A percentile compares a stretch with the other conserved stretches of the same genome.
Conservation (phyloP, 2,797 vertebrate species). For the Sebastes itinus region DNA sequence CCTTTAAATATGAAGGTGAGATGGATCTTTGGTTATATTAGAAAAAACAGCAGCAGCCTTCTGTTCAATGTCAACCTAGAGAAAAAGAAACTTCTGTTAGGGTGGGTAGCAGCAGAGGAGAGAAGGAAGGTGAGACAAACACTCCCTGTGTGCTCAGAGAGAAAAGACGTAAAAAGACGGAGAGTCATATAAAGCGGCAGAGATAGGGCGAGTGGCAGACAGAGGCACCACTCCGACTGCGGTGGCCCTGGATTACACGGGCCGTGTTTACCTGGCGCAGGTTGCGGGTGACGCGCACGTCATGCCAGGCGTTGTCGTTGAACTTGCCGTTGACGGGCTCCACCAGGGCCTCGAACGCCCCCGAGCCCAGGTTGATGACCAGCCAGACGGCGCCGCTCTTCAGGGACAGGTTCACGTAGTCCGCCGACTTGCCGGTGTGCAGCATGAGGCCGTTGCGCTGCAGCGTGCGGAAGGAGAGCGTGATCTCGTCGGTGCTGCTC, state of each 20-base stretch:
- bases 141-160: not conserved
- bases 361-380: slow-evolving; percentile 96
- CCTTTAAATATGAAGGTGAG: slow-evolving; percentile 6
- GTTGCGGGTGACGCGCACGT: slow-evolving; percentile 94
- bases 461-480: slow-evolving; percentile 92
- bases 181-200: slow-evolving; percentile 5
- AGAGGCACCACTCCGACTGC: slow-evolving; percentile 20
- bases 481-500: slow-evolving; percentile 97
- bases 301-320: slow-evolving; percentile 94
- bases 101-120: not conserved
- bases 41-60: not conserved
- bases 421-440: slow-evolving; percentile 94
- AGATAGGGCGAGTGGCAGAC: not conserved
- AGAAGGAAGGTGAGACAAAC: not conserved
- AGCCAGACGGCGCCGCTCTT: slow-evolving; percentile 95
- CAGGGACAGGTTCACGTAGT: slow-evolving; percentile 95
- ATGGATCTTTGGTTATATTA: slow-evolving; percentile 29
- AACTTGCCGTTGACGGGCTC: slow-evolving; percentile 97
- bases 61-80: slow-evolving; percentile 25
- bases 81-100: slow-evolving; percentile 18
- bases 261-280: slow-evolving; percentile 92
- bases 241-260: slow-evolving; percentile 17
- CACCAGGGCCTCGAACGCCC: slow-evolving; percentile 95
- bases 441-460: slow-evolving; percentile 95
- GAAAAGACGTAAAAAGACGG: not conserved